Base-by-base conservation (phyloP, 2,113 vertebrate genomes). In the Oceanites oceanicus region DNA sequence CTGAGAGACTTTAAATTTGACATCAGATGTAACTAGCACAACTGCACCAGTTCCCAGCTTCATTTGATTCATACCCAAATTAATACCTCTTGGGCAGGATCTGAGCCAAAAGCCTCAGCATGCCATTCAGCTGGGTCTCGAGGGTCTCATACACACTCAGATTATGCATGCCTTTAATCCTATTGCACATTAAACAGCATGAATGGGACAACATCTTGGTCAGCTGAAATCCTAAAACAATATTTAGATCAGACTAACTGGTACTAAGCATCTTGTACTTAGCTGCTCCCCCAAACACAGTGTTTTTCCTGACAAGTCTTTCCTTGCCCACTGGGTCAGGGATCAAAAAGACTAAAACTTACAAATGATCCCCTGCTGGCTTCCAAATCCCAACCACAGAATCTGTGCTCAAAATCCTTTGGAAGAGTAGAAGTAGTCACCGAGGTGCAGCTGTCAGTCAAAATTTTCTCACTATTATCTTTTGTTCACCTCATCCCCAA, bases 171-270 rank as follows among this genome's bases (percentile, higher is more conserved):
- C 84, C 84, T 94, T 96, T 94, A 96, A 97, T 96, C 95, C 94
- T 97, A 78, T 94, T 96, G 96, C 96, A 94, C 96, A 96, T 97
- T 96, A 97, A 96, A 92, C 95, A 97, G 97, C 97, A 85, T 97
- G 96, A 96, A 97, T 96, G 94, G 94, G 92, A 96, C 95, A 95
- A 93, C 95, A 96, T 95, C 90, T 93, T 96, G 96, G 96, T 93
- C 96, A 97, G 79, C 92, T 96, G 96, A 96, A 96, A 96, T 94
- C 92, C 96, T 97, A 96, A 96, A 96, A 96, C 94, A 94, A 96
- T 95, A 97, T 96, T 96, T 96, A 96, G 85, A 96, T 92, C 93
- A 94, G 92, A 88, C 95, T 95, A 95, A 93, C 92, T 86, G 59
- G 91, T 96, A 92, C 67, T 92, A 96, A 96, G 92, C 75, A 94